Conservation (phyloP, 2,888 invertebrate genomes). For the Hecatera dysodea region DNA sequence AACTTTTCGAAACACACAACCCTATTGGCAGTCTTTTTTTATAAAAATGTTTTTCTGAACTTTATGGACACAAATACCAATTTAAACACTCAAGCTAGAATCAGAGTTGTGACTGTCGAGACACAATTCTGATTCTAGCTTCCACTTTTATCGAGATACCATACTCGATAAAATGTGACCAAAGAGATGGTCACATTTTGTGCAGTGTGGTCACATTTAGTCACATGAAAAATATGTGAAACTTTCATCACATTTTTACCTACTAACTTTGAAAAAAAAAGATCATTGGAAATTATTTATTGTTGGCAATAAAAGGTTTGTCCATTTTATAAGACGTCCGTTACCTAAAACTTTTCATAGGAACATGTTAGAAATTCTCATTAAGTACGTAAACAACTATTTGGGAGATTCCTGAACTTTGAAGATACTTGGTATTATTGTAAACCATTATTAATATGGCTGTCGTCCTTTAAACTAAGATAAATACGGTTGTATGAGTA, state of each 20-base stretch:
- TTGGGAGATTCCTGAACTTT: constrained; percentile 13
- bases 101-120: neutral
- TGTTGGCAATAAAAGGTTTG: neutral
- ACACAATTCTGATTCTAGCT: too few species aligned
- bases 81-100: constrained; percentile 4
- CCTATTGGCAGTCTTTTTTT: neutral
- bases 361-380: constrained; percentile 7
- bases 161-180: too few species aligned
- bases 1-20: constrained; percentile 14
- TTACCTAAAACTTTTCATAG: neutral
- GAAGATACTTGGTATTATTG: constrained; percentile 40
- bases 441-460: constrained; percentile 43
- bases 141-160: too few species aligned
- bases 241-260: neutral
- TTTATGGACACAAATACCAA: constrained; percentile 1
- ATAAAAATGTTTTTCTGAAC: neutral
- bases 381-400: constrained; percentile 24
- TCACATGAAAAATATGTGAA: neutral
- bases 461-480: constrained; percentile 42
- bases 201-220: neutral
- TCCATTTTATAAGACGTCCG: neutral
- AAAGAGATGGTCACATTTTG: constrained; percentile 2
- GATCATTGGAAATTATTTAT: neutral
- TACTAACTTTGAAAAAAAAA: neutral
- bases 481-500: constrained; percentile 42